phyloP scores from a whole-genome alignment of 2,888 invertebrate genomes.

The Drosophila ustulata region DNA sequence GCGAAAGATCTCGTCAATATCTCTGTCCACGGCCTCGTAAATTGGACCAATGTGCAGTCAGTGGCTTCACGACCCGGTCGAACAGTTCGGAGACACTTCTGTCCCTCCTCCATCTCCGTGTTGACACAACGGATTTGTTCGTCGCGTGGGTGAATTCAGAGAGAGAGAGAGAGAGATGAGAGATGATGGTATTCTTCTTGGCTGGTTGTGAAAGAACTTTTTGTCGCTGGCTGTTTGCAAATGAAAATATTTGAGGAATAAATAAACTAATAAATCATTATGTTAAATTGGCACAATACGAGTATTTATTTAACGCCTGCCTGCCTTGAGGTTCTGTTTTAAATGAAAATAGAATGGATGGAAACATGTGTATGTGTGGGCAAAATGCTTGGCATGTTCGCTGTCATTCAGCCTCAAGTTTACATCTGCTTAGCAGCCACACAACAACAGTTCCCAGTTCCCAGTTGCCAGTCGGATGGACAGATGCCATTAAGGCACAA shows the following conservation, averaged over 20 bases:
- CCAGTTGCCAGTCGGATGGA: slow-evolving; percentile 45
- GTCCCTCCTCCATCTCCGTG: background rate
- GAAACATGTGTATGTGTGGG: slow-evolving; percentile 69
- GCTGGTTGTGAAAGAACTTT: slow-evolving; percentile 68
- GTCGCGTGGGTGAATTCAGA: slow-evolving; percentile 50
- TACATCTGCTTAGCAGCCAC: slow-evolving; percentile 46
- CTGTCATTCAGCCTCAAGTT: slow-evolving; percentile 67
- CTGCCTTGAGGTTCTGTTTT: slow-evolving; percentile 38
- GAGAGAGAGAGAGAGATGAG: slow-evolving; percentile 8
- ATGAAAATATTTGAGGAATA: slow-evolving; percentile 73
- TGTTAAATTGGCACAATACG: slow-evolving; percentile 75
- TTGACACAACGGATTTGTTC: slow-evolving; percentile 52
- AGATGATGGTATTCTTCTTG: background rate
- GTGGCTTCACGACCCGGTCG: slow-evolving; percentile 51
- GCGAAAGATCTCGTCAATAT: slow-evolving; percentile 54
- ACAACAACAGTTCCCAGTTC: background rate
- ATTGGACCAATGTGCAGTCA: slow-evolving; percentile 58
- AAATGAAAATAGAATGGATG: slow-evolving; percentile 69
- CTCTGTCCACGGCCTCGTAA: slow-evolving; percentile 63
- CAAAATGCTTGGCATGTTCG: slow-evolving; percentile 72
- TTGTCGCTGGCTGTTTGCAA: slow-evolving; percentile 27
- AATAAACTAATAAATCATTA: slow-evolving; percentile 78
- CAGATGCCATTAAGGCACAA: slow-evolving; percentile 51
- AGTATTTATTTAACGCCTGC: slow-evolving; percentile 59
- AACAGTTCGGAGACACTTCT: slow-evolving; percentile 59